phyloP scores from a whole-genome alignment of 2,797 vertebrate genomes.

The Sciaenops ocellatus region DNA sequence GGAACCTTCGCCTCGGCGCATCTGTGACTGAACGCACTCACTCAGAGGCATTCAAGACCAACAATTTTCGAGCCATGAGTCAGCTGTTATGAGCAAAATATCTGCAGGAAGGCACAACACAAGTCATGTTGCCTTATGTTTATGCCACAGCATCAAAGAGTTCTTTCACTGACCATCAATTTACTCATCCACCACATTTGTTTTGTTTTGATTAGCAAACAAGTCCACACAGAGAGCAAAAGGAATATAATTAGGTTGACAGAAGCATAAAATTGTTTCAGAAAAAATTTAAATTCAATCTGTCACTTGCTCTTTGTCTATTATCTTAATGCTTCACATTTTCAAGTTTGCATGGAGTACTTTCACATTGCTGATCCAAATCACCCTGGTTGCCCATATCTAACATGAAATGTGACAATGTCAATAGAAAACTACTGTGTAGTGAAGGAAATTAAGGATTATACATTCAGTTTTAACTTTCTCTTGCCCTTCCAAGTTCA shows the following conservation, averaged over 20 bases:
- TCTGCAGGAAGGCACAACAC: conserved; percentile 64
- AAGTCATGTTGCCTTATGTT: conserved; percentile 30
- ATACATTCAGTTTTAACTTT: not conserved
- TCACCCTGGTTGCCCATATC: not conserved
- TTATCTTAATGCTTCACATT: conserved; percentile 4
- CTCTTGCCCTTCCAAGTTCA: not conserved
- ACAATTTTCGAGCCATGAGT: conserved; percentile 75
- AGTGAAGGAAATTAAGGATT: not conserved
- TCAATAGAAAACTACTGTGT: not conserved
- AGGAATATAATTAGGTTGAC: not conserved
- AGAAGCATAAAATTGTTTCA: not conserved
- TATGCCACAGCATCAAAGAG: conserved; percentile 58
- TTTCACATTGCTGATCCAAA: not conserved
- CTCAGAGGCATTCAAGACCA: conserved; percentile 74
- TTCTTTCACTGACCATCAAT: conserved; percentile 41
- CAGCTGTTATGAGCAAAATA: conserved; percentile 75
- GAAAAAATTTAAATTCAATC: not conserved
- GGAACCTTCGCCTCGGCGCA: conserved; percentile 79
- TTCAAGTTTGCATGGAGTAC: not conserved
- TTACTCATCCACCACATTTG: conserved; percentile 31
- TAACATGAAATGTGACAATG: not conserved
- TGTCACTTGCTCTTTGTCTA: conserved; percentile 4
- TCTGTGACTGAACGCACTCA: conserved; percentile 79
- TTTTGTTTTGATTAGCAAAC: conserved; percentile 47
- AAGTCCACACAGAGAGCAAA: conserved; percentile 29